phyloP scores from a whole-genome alignment of 1,140 invertebrate species.

The Gonioctena quinquepunctata region DNA sequence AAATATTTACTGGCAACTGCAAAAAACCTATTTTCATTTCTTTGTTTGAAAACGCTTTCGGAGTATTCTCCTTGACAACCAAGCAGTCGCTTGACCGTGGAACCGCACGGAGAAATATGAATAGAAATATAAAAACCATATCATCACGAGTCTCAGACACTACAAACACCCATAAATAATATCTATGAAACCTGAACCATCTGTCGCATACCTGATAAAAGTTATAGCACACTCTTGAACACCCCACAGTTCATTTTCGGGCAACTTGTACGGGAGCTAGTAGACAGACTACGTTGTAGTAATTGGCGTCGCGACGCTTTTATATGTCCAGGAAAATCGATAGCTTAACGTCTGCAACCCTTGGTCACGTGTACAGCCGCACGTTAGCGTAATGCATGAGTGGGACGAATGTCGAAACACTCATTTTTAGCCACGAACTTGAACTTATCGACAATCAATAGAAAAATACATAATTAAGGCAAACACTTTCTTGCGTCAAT shows the following conservation, averaged over 20 bases:
- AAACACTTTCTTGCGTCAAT: too few relatives aligned
- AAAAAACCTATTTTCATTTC: too few relatives aligned
- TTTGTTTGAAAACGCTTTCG: too few relatives aligned
- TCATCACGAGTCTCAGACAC: too few relatives aligned
- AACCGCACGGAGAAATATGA: too few relatives aligned
- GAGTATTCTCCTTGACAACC: too few relatives aligned
- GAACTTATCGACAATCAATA: too few relatives aligned
- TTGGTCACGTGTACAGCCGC: slow-evolving; percentile 7
- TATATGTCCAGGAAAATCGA: slow-evolving; percentile 26
- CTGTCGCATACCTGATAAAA: neutral
- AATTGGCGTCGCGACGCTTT: slow-evolving; percentile 24
- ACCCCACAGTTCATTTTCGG: neutral
- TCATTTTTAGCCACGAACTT: neutral
- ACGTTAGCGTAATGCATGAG: neutral
- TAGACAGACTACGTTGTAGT: slow-evolving; percentile 16
- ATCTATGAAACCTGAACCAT: neutral
- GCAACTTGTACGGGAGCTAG: neutral
- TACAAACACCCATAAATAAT: too few relatives aligned
- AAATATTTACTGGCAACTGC: too few relatives aligned
- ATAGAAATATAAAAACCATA: too few relatives aligned
- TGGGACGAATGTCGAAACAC: neutral
- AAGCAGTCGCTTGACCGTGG: too few relatives aligned
- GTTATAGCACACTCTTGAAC: neutral
- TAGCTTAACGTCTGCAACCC: slow-evolving; percentile 28
- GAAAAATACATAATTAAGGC: too few relatives aligned